These are phyloP conservation scores for Tuberolachnus salignus DNA, from an alignment of 2,888 invertebrate species.

Conservation along the genomic window DNA sequence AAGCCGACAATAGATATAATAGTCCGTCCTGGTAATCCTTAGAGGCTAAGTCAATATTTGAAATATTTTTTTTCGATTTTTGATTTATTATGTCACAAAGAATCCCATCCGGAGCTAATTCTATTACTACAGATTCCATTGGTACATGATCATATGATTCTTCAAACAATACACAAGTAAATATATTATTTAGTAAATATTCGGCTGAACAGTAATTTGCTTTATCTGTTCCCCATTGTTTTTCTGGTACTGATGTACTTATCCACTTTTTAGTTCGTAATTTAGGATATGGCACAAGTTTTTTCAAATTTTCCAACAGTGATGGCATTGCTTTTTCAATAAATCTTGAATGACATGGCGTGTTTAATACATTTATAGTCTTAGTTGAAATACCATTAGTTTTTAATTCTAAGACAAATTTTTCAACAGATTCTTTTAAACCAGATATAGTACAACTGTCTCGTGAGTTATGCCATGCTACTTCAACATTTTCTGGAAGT, in stretches of 20 bases:
- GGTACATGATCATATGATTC: slow-evolving; percentile 71
- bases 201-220: slow-evolving; percentile 78
- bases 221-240: slow-evolving; percentile 72
- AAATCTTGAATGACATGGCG: slow-evolving; percentile 88
- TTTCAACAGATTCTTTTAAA: slow-evolving; percentile 70
- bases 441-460: slow-evolving; percentile 82
- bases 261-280: slow-evolving; percentile 79
- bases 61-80: slow-evolving; percentile 66
- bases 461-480: slow-evolving; percentile 81
- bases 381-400: slow-evolving; percentile 79
- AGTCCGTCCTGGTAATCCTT: slow-evolving; percentile 66
- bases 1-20: slow-evolving; percentile 62
- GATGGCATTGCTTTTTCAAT: slow-evolving; percentile 75
- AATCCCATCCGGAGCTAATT: slow-evolving; percentile 74
- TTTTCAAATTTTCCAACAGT: slow-evolving; percentile 69
- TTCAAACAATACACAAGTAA: slow-evolving; percentile 70
- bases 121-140: slow-evolving; percentile 70
- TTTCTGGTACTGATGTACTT: slow-evolving; percentile 78
- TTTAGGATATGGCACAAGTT: slow-evolving; percentile 71
- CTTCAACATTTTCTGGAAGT: slow-evolving; percentile 68
- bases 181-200: slow-evolving; percentile 85
- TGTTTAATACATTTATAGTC: slow-evolving; percentile 83
- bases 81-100: slow-evolving; percentile 72
- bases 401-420: slow-evolving; percentile 70
- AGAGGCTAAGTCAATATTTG: slow-evolving; percentile 70